Conservation (phyloP, 1,140 invertebrate species). For the Drosophila sp. region DNA sequence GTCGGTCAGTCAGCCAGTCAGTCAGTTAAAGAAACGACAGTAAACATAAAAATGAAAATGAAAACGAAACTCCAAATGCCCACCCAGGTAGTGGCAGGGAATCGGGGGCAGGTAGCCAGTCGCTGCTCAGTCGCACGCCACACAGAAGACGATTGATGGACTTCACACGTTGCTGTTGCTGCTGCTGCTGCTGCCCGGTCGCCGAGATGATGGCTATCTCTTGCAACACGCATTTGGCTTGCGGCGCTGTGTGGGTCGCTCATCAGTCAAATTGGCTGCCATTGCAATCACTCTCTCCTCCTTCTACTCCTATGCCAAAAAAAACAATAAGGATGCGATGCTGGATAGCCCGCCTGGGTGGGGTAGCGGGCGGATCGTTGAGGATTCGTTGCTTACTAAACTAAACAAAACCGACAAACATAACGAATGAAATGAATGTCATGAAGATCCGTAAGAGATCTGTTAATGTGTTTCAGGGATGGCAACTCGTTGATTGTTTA, state of each 20-base stretch:
- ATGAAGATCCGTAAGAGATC: constrained; percentile 25
- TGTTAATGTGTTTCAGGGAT: constrained; percentile 40
- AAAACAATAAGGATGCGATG: too few species aligned
- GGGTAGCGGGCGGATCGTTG: too few species aligned
- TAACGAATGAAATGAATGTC: constrained; percentile 48
- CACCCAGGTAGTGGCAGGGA: constrained; percentile 59
- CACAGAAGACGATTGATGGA: constrained; percentile 70
- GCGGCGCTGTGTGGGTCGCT: constrained; percentile 69
- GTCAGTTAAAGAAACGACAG: constrained; percentile 36
- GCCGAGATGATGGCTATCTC: constrained; percentile 63
- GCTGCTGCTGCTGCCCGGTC: too few species aligned
- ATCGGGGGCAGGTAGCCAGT: constrained; percentile 33
- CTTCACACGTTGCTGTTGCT: constrained; percentile 56
- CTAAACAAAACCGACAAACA: constrained; percentile 44
- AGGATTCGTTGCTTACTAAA: neutral
- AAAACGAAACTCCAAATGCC: constrained; percentile 67
- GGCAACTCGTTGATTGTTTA: constrained; percentile 8
- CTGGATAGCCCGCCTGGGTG: too few species aligned
- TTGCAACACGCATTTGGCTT: constrained; percentile 41
- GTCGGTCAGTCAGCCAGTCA: constrained; percentile 1
- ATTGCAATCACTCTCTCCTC: constrained; percentile 38
- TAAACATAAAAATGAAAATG: constrained; percentile 74
- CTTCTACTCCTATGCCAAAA: constrained; percentile 19
- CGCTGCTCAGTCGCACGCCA: constrained; percentile 49
- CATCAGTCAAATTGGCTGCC: constrained; percentile 75